phyloP scores from a whole-genome alignment of 2,797 vertebrate genomes.

The Sardinella longiceps region DNA sequence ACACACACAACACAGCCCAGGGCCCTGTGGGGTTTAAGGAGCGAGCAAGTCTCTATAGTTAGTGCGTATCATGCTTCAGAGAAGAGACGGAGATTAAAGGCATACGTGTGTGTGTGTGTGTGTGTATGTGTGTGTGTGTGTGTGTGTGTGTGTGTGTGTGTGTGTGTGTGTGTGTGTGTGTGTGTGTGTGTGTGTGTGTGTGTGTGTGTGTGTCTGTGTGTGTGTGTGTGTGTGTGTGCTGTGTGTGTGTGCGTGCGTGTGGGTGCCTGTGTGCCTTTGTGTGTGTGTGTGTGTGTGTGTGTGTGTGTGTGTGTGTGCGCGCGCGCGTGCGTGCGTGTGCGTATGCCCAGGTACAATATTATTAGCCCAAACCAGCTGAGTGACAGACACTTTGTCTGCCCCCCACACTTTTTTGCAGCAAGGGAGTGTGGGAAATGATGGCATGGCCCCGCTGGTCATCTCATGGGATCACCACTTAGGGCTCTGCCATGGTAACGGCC shows the following conservation, averaged over 20 bases:
- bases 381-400: constrained; percentile 1
- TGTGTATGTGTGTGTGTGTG: background rate
- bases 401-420: background rate
- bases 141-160: constrained; percentile 9
- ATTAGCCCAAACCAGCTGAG: background rate
- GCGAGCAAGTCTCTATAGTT: background rate
- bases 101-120: background rate
- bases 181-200: background rate
- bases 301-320: background rate
- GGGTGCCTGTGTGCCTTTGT: too few relatives aligned
- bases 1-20: background rate
- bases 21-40: background rate
- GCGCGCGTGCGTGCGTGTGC: too few relatives aligned
- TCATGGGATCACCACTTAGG: background rate
- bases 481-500: constrained; percentile 2
- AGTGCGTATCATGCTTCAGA: background rate
- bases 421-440: background rate
- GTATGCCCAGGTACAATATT: background rate
- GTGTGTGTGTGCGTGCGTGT: background rate
- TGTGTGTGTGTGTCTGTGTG: background rate
- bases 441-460: background rate
- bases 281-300: background rate
- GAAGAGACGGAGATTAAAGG: constrained; percentile 10
- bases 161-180: background rate
- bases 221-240: constrained; percentile 8